Base-by-base conservation (phyloP, 2,888 invertebrate genomes). In the Lasioglossum lativentre region DNA sequence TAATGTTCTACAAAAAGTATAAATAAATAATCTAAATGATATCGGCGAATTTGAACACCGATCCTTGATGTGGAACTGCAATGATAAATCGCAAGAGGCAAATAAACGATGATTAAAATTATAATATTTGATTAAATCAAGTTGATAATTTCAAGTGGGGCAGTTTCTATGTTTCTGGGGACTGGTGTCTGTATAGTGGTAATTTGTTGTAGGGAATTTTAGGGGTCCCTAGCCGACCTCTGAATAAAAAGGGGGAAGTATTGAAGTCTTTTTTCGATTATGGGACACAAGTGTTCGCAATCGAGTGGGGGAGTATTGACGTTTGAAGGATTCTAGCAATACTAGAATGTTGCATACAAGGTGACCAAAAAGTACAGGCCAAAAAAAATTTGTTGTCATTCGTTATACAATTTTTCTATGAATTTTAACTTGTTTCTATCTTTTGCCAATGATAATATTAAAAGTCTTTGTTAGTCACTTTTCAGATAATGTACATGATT, bases 221-320 rank as follows among this genome's bases (percentile, higher is more conserved):
- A 30, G 63, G 63, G 30, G 30, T 30, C 63, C 30, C 30, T 19
- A 30, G 63, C 1, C 30, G 30, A 30, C 6, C 19, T 30, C 63
- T 27, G 30, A 6, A 30, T 30, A 19, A 30, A 63, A 30, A 6
- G 63, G 30, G 63, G 30, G 27, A 63, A 30, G 63, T 30, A 63
- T 63, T 30, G 27, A 63, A 63, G 63, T 63, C 30, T 63, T 19
- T 63, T 63, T 63, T 63, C 63, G 63, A 63, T 63, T 63, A 63
- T 30, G 63, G 63, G 30, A 6, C 63, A 16, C 63, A 63, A 30
- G 30, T 63, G 63, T 30, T 63, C 63, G 6, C 63, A 30, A 30
- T 63, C 63, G 63, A 63, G n/a, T n/a, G n/a, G 30, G 63, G 63
- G 30, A 27, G 30, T 30, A 63, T 63, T 63, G 63, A 63, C 63